phyloP scores from a whole-genome alignment of 2,888 invertebrate genomes.

The Phragmatobia fuliginosa region DNA sequence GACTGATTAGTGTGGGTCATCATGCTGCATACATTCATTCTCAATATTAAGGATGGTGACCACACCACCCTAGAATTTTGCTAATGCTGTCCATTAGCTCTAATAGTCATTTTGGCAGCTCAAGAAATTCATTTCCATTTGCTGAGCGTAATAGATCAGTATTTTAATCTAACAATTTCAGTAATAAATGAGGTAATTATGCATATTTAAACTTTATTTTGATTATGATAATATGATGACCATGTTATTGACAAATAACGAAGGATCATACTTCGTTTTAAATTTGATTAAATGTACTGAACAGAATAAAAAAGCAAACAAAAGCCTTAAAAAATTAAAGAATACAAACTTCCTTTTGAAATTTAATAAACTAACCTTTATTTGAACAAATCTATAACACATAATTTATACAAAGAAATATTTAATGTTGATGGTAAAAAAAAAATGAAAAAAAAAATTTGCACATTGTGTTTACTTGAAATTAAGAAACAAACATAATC shows the following conservation, averaged over 20 bases:
- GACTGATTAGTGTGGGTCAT: too few relatives aligned
- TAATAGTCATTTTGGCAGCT: too few relatives aligned
- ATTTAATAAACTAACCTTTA: background rate
- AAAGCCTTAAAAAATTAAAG: too few relatives aligned
- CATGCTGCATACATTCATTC: too few relatives aligned
- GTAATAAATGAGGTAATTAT: background rate
- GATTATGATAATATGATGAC: background rate
- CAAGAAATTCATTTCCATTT: too few relatives aligned
- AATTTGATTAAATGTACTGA: background rate
- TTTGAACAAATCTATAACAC: background rate
- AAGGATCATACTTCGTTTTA: too few relatives aligned
- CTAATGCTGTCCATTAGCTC: too few relatives aligned
- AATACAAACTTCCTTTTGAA: background rate
- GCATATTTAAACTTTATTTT: too few relatives aligned
- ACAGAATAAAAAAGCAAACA: background rate
- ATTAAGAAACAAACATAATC: slow-evolving; percentile 1
- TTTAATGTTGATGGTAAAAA: background rate
- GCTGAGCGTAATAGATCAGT: too few relatives aligned
- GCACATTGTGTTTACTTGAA: background rate
- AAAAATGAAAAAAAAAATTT: too few relatives aligned
- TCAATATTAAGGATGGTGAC: too few relatives aligned
- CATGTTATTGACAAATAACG: background rate
- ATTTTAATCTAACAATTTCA: background rate
- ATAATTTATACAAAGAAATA: background rate
- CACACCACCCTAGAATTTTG: too few relatives aligned